Evolutionary conservation across 1,140 invertebrate species (phyloP).

Genomic region (Galendromus occidentalis): DNA sequence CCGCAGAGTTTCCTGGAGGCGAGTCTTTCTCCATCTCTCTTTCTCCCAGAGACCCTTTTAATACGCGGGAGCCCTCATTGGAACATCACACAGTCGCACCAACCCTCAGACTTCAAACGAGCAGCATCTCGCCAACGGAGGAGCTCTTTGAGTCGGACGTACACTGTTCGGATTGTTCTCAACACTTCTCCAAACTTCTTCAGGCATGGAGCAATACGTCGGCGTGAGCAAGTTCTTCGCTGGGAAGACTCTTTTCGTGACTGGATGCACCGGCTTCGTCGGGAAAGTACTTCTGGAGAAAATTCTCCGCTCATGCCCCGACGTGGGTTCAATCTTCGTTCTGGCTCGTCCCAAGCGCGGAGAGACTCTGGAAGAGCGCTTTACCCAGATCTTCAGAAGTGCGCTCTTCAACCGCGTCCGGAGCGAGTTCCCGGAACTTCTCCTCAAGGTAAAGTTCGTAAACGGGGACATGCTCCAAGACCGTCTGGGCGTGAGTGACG

Average conservation of each 20-base stretch:
- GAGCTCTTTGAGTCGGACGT: too few relatives aligned
- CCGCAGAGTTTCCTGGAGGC: too few relatives aligned
- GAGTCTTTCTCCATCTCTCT: too few relatives aligned
- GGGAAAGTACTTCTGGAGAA: slow-evolving; percentile 37
- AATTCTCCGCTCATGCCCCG: slow-evolving; percentile 27
- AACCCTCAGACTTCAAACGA: too few relatives aligned
- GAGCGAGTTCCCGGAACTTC: slow-evolving; percentile 35
- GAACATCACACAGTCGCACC: too few relatives aligned
- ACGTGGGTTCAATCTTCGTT: slow-evolving; percentile 28
- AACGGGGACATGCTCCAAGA: slow-evolving; percentile 73
- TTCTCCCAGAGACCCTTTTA: too few relatives aligned
- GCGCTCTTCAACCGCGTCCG: slow-evolving; percentile 51
- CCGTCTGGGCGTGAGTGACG: slow-evolving; percentile 59
- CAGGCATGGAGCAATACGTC: not conserved
- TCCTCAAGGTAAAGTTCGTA: slow-evolving; percentile 62
- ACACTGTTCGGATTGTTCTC: too few relatives aligned
- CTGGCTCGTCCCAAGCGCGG: slow-evolving; percentile 24
- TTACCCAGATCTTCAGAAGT: not conserved
- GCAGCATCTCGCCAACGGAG: too few relatives aligned
- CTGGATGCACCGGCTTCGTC: slow-evolving; percentile 35
- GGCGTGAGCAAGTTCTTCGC: slow-evolving; percentile 24
- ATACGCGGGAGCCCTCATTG: too few relatives aligned
- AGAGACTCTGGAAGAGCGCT: slow-evolving; percentile 8
- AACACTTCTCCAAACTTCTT: too few relatives aligned
- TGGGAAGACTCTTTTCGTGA: slow-evolving; percentile 30